Conservation (phyloP, 1,140 invertebrate species). For the Heliconius melpomene region DNA sequence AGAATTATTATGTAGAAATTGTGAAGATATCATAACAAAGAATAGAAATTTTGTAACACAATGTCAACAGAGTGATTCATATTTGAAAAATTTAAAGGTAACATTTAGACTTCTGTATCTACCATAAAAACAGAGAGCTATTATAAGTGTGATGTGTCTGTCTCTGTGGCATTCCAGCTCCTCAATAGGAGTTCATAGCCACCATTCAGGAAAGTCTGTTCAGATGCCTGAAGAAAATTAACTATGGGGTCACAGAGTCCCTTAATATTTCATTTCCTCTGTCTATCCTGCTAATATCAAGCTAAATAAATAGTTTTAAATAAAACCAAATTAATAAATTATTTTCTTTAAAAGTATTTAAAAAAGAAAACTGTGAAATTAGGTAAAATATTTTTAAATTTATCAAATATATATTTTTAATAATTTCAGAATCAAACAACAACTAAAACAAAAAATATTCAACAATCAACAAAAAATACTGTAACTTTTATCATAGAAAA, state of each 20-base stretch:
- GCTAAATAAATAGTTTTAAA: background rate
- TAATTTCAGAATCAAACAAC: conserved; percentile 15
- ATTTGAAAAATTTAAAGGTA: conserved; percentile 19
- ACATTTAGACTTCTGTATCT: background rate
- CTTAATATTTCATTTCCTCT: too few relatives aligned
- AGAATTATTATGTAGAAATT: conserved; percentile 11
- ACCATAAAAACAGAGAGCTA: background rate
- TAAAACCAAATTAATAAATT: too few relatives aligned
- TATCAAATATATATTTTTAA: background rate
- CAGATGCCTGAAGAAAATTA: too few relatives aligned
- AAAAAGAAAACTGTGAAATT: background rate
- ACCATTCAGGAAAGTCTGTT: too few relatives aligned
- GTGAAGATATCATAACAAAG: conserved; percentile 11
- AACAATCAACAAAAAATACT: conserved; percentile 30
- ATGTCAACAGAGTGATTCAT: conserved; percentile 12
- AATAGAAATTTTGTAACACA: conserved; percentile 8
- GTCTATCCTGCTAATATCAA: too few relatives aligned
- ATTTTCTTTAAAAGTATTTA: too few relatives aligned
- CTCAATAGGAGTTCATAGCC: too few relatives aligned
- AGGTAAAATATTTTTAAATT: too few relatives aligned
- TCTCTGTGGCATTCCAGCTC: too few relatives aligned
- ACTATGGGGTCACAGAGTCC: too few relatives aligned
- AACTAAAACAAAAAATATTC: background rate
- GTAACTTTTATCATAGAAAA: conserved; percentile 39
- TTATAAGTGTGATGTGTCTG: too few relatives aligned